Evolutionary conservation across 2,888 invertebrate species (phyloP).

Genomic region (Heliconius erato): DNA sequence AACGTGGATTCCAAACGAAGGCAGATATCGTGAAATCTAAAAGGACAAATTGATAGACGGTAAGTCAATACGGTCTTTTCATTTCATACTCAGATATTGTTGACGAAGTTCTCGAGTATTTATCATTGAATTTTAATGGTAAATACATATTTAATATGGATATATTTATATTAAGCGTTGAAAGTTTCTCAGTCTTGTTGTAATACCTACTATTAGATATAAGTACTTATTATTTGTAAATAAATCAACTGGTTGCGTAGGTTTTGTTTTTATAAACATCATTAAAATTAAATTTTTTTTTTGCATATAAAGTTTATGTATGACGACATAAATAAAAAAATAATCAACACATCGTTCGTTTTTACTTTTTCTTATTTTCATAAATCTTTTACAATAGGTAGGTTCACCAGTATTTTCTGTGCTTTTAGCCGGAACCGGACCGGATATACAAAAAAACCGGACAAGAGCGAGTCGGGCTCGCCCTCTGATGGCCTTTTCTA

Average conservation of each 20-base stretch:
- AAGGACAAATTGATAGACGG: slow-evolving; percentile 24
- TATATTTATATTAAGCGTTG: slow-evolving; percentile 11
- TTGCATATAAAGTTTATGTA: too few relatives aligned
- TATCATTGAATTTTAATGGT: slow-evolving; percentile 22
- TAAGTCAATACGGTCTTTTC: slow-evolving; percentile 35
- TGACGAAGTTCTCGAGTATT: slow-evolving; percentile 32
- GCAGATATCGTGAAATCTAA: background rate
- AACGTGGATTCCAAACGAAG: background rate
- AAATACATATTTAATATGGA: background rate
- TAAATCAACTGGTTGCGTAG: background rate
- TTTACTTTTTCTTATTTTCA: too few relatives aligned
- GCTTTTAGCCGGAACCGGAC: too few relatives aligned
- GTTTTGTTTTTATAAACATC: background rate
- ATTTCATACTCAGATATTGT: slow-evolving; percentile 24
- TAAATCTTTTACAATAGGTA: too few relatives aligned
- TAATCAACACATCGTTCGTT: too few relatives aligned
- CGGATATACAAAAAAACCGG: too few relatives aligned
- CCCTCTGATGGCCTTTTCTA: too few relatives aligned
- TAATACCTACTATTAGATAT: slow-evolving; percentile 11
- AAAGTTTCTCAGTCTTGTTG: slow-evolving; percentile 1
- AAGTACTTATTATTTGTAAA: background rate
- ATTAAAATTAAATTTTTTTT: too few relatives aligned
- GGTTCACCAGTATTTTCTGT: too few relatives aligned
- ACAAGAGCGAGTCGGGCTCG: too few relatives aligned
- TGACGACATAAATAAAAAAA: too few relatives aligned